Evolutionary conservation across 2,113 vertebrate species (phyloP).

Genomic region (Ciconia stormi): DNA sequence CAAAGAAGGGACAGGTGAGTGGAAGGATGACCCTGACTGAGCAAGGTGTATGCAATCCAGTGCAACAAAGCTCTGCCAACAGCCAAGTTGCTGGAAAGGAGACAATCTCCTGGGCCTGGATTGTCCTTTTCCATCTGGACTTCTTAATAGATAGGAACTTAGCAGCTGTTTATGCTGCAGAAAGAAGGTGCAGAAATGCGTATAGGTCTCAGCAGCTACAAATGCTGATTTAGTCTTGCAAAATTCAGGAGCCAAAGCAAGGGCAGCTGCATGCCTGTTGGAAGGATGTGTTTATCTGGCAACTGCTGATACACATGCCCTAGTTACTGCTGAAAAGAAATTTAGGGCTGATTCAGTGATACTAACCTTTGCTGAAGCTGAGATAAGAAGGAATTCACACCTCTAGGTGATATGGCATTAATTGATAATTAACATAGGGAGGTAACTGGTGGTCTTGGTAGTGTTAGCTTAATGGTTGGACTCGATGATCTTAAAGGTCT

Average conservation of each 20-base stretch:
- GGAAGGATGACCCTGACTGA: background rate
- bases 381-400: background rate
- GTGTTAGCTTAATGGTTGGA: too few relatives aligned
- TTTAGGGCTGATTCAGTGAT: background rate
- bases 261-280: background rate
- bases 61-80: background rate
- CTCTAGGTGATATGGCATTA: background rate
- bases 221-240: background rate
- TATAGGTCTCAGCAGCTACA: background rate
- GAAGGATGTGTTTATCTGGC: background rate
- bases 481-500: too few relatives aligned
- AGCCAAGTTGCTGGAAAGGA: background rate
- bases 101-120: background rate
- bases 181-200: background rate
- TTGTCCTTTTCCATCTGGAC: background rate
- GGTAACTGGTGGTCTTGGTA: background rate
- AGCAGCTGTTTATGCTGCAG: background rate
- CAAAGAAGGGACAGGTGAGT: background rate
- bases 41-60: background rate
- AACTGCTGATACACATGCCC: background rate
- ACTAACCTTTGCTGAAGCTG: background rate
- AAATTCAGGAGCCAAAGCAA: background rate
- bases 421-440: background rate
- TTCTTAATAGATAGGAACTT: background rate
- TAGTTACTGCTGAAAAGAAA: background rate